Conservation (phyloP, 2,113 vertebrate species). For the Patagioenas fasciata region DNA sequence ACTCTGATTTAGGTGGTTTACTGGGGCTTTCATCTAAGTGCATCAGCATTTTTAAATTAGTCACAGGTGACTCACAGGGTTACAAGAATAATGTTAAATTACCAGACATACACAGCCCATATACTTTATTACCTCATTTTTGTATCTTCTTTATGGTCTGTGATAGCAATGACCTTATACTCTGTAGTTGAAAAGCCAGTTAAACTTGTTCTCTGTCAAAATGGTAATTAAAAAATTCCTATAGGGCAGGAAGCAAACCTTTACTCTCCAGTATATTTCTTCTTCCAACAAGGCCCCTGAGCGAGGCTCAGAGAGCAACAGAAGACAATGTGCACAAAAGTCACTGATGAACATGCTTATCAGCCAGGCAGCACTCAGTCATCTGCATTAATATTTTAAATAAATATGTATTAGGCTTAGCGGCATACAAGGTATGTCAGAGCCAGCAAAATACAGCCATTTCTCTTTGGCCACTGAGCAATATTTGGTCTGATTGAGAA, state of each 20-base stretch:
- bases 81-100: slow-evolving; percentile 69
- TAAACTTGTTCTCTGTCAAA: slow-evolving; percentile 69
- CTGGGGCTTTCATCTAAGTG: slow-evolving; percentile 59
- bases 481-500: not conserved
- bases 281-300: slow-evolving; percentile 8
- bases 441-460: not conserved
- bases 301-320: not conserved
- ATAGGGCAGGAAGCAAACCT: slow-evolving; percentile 33
- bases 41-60: slow-evolving; percentile 72
- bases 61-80: slow-evolving; percentile 70
- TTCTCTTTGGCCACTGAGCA: not conserved
- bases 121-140: slow-evolving; percentile 69
- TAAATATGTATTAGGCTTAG: slow-evolving; percentile 37
- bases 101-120: slow-evolving; percentile 61
- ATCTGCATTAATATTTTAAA: slow-evolving; percentile 55
- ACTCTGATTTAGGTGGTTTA: slow-evolving; percentile 53
- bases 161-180: slow-evolving; percentile 69
- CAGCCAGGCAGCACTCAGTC: not conserved
- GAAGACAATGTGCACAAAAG: not conserved
- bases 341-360: not conserved
- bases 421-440: accelerated
- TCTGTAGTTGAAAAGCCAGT: slow-evolving; percentile 47
- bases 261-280: slow-evolving; percentile 11
- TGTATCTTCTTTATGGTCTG: slow-evolving; percentile 69
- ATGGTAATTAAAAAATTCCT: slow-evolving; percentile 68